phyloP scores from a whole-genome alignment of 2,113 vertebrate genomes.

The Cricetomys ansorgei region DNA sequence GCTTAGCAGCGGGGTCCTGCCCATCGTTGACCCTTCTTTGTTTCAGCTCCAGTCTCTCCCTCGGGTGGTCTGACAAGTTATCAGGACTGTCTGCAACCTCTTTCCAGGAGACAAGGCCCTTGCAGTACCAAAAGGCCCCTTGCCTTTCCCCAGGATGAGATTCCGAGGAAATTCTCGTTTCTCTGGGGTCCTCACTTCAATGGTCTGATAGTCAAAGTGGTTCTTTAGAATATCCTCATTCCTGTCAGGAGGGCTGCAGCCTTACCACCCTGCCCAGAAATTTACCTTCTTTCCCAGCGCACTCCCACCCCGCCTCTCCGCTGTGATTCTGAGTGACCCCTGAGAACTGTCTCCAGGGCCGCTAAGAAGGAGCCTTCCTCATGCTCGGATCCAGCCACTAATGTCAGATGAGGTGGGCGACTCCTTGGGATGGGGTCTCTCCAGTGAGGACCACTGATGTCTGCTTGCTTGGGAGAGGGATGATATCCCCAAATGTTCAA shows the following conservation, averaged over 20 bases:
- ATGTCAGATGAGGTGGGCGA: background rate
- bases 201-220: background rate
- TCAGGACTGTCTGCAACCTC: background rate
- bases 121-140: fast-evolving
- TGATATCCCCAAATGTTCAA: background rate
- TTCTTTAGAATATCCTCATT: background rate
- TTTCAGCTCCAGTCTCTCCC: background rate
- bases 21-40: too few species aligned
- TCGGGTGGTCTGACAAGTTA: background rate
- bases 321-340: background rate
- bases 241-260: background rate
- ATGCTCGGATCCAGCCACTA: background rate
- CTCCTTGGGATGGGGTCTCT: background rate
- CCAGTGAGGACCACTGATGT: background rate
- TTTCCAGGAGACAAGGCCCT: too few species aligned
- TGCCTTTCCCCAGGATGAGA: background rate
- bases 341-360: background rate
- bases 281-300: background rate
- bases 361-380: background rate
- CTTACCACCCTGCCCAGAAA: background rate
- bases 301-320: fast-evolving
- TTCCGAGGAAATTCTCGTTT: background rate
- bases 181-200: background rate
- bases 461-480: background rate
- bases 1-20: background rate